These are phyloP conservation scores for Pandemis cinnamomeana DNA, from an alignment of 2,888 invertebrate genomes.

Conservation along the genomic window DNA sequence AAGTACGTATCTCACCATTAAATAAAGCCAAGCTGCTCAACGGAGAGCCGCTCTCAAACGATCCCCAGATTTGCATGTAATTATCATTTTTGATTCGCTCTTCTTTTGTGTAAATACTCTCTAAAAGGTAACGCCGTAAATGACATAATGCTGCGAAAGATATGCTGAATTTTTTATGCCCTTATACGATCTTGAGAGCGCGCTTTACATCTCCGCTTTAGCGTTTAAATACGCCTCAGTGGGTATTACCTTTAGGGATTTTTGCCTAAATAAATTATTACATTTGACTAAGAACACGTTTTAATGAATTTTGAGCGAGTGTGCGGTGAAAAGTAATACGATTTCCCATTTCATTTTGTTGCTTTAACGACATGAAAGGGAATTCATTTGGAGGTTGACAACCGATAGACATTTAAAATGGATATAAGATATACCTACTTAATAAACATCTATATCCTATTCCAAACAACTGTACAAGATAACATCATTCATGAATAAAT, in stretches of 20 bases:
- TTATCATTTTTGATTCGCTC: constrained; percentile 85
- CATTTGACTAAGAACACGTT: constrained; percentile 78
- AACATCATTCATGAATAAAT: no score
- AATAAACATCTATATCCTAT: neutral
- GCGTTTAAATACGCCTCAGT: constrained; percentile 77
- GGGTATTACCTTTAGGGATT: constrained; percentile 81
- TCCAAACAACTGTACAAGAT: neutral
- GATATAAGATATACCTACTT: neutral
- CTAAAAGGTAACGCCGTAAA: constrained; percentile 81
- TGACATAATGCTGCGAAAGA: constrained; percentile 82
- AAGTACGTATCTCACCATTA: constrained; percentile 42
- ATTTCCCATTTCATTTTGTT: constrained; percentile 67
- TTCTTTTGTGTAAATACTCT: constrained; percentile 84
- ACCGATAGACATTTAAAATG: constrained; percentile 53
- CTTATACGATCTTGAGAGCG: constrained; percentile 68
- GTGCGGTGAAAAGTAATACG: constrained; percentile 60
- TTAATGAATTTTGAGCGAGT: constrained; percentile 79
- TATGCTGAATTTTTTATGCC: constrained; percentile 83
- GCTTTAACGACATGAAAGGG: constrained; percentile 69
- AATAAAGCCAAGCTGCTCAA: constrained; percentile 59
- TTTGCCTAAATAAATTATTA: constrained; percentile 83
- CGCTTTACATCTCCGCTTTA: constrained; percentile 59
- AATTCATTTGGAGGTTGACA: constrained; percentile 66
- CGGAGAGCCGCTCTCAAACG: constrained; percentile 63
- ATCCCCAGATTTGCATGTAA: constrained; percentile 82